These are phyloP conservation scores for Cochlearius cochlearius DNA, from an alignment of 2,113 vertebrate species.

Conservation along the genomic window DNA sequence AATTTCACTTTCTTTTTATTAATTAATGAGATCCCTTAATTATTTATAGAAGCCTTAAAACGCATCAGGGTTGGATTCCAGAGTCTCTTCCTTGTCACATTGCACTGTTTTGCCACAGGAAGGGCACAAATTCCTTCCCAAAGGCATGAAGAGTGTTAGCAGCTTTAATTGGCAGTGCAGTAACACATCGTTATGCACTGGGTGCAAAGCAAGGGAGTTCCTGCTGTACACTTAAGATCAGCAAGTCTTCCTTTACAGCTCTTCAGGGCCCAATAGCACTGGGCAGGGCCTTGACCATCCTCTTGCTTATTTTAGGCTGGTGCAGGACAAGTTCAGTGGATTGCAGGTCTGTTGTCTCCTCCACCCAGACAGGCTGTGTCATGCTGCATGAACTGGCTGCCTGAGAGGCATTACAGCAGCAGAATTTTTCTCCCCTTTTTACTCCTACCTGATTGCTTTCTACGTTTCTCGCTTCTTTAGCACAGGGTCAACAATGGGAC, in stretches of 20 bases:
- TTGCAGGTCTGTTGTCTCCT: not conserved
- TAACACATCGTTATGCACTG: not conserved
- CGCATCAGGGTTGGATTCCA: not conserved
- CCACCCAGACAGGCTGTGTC: not conserved
- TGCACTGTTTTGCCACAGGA: not conserved
- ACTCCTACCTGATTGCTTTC: not conserved
- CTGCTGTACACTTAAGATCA: not conserved
- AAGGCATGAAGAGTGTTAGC: not conserved
- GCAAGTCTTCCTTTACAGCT: not conserved
- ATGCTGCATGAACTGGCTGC: not conserved
- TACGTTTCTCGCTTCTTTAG: not conserved
- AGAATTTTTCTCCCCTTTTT: not conserved
- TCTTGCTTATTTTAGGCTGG: not conserved
- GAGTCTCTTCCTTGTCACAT: not conserved
- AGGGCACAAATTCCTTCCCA: not conserved
- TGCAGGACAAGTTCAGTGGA: not conserved
- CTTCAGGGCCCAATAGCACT: not conserved
- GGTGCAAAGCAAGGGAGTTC: not conserved
- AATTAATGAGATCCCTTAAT: conserved; percentile 47
- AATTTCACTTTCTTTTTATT: conserved; percentile 43
- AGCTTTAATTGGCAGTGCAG: not conserved
- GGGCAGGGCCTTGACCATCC: not conserved
- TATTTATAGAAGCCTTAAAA: conserved; percentile 48
- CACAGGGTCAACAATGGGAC: not conserved
- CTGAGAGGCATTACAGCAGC: not conserved